phyloP scores from a whole-genome alignment of 2,113 vertebrate species.

The Rhinogobius similis region DNA sequence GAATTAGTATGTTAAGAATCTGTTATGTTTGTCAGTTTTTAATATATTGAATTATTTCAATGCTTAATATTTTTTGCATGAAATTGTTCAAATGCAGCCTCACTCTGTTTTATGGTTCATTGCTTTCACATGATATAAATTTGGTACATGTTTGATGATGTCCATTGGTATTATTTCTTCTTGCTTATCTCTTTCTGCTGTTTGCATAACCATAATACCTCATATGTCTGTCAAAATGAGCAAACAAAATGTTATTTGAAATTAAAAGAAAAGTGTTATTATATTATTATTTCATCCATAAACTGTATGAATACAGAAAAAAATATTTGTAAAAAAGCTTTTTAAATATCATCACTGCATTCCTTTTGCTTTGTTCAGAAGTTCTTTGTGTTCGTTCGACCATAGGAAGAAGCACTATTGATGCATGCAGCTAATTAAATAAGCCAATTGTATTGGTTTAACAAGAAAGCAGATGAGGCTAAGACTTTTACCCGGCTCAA shows the following conservation, averaged over 20 bases:
- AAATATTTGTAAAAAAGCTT: neutral
- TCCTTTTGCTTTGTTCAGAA: neutral
- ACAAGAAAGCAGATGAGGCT: slow-evolving; percentile 13
- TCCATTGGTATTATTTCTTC: no score
- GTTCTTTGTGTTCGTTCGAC: slow-evolving; percentile 1
- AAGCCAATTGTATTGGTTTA: slow-evolving; percentile 10
- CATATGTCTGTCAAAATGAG: neutral
- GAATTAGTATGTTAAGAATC: neutral
- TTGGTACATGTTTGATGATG: no score
- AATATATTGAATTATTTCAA: neutral
- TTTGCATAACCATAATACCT: no score
- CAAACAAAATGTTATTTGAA: neutral
- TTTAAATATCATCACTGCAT: neutral
- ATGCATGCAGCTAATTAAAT: slow-evolving; percentile 11
- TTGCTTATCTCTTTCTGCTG: no score
- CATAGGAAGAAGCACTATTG: neutral
- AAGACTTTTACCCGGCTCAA: slow-evolving; percentile 3
- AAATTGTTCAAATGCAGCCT: neutral
- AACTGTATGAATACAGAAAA: neutral
- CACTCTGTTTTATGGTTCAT: neutral
- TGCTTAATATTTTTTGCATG: neutral
- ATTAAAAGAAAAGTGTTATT: neutral
- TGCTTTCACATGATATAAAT: no score
- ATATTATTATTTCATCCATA: neutral
- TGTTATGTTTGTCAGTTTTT: neutral